These are phyloP conservation scores for Formica selysi DNA, from an alignment of 1,140 invertebrate genomes.

Conservation along the genomic window DNA sequence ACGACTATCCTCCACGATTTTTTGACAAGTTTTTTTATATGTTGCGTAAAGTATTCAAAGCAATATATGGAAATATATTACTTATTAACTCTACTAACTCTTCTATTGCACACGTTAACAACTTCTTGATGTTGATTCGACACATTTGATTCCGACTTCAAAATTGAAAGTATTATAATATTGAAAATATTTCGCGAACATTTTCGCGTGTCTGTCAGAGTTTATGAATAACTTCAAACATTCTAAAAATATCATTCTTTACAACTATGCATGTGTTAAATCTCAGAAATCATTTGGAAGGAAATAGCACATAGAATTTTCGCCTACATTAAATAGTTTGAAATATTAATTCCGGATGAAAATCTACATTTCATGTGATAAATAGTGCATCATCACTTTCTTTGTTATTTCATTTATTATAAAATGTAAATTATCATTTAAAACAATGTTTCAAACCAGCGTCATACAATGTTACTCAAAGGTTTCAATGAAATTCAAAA, in stretches of 20 bases:
- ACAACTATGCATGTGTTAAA: neutral
- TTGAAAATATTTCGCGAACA: neutral
- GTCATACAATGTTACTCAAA: neutral
- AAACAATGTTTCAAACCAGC: neutral
- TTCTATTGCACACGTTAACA: neutral
- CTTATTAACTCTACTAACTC: neutral
- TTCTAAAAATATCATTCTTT: neutral
- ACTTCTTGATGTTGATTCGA: no score
- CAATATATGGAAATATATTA: neutral
- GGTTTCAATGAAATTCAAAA: neutral
- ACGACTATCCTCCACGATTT: neutral
- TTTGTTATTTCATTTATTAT: neutral
- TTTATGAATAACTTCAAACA: conserved; percentile 14
- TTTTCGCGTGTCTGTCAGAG: no score
- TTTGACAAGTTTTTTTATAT: neutral
- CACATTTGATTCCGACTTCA: no score
- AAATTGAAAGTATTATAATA: neutral
- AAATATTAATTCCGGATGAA: neutral
- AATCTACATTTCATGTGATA: neutral
- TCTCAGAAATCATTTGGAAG: neutral
- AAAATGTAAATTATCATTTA: conserved; percentile 22
- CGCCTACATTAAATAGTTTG: neutral
- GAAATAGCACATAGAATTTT: neutral
- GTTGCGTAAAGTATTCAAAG: neutral
- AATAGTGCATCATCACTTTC: neutral